Base-by-base conservation (phyloP, 2,888 invertebrate species). In the Alitta virens region DNA sequence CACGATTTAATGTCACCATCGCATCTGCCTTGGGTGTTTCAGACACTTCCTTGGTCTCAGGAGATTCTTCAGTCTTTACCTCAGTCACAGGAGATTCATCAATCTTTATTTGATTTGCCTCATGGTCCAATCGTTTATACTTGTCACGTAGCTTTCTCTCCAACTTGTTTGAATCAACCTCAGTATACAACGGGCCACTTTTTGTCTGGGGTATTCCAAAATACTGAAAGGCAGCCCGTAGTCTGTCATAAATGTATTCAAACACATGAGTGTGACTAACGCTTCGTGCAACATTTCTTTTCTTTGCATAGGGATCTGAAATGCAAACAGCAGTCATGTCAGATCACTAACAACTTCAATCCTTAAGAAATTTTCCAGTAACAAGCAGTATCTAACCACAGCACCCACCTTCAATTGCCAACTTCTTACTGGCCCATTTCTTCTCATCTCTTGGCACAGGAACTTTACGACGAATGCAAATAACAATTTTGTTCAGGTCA, bases 321-420 rank as follows among this genome's bases (percentile, higher is more conserved):
- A 74, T 33, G 33, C 5, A 5, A 12, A 12, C 5, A 33, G 33
- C 5, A 33, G 5, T 33, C 12, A 33, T 33, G 33, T 33, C 51
- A 50, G 62, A 7, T 64, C 62, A 66, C 64, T 62, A 33, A 33
- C 33, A 12, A 33, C n/a, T n/a, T n/a, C n/a, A n/a, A n/a, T n/a
- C n/a, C 12, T 33, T 7, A 5, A 33, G 33, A 33, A 33, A 5
- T 7, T 33, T 33, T 33, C 33, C 33, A 33, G 7, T n/a, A n/a
- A 33, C 12, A 33, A 7, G 33, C 12, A 5, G 5, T 33, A 7
- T 33, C 5, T 9, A 46, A 46, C 46, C 7, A 9, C 46, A 5
- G n/a, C 3, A 25, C 23, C 16, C 66, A 83, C 83, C 83, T 81
- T 87, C 86, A 66, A 87, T 85, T 18, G 85, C 85, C 56, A 87